Conservation (phyloP, 2,113 vertebrate genomes). For the Catharus minimus region DNA sequence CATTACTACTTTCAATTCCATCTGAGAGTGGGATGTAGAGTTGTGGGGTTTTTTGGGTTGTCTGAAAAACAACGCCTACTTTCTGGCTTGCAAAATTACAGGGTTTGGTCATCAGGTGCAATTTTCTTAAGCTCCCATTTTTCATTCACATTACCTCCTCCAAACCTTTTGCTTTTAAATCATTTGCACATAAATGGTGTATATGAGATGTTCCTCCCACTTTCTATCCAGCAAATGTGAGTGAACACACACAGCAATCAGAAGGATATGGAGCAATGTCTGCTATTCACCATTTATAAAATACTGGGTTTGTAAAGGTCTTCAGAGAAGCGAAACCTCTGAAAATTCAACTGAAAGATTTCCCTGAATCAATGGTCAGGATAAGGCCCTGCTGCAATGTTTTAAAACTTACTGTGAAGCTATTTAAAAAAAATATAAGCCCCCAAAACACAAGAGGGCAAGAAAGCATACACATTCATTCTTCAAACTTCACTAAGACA, state of each 20-base stretch:
- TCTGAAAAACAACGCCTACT: constrained; percentile 22
- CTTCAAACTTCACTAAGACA: constrained; percentile 34
- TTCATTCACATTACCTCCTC: neutral
- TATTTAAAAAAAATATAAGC: neutral
- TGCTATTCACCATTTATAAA: neutral
- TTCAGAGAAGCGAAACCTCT: neutral
- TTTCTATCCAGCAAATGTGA: neutral
- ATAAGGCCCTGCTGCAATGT: neutral
- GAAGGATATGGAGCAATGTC: neutral
- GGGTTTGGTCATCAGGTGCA: neutral
- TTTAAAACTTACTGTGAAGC: neutral
- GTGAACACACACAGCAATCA: accelerated
- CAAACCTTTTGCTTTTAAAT: constrained; percentile 4
- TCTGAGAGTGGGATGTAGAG: neutral
- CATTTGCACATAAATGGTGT: neutral
- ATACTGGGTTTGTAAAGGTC: neutral
- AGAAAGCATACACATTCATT: neutral
- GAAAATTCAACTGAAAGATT: neutral
- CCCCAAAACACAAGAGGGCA: neutral
- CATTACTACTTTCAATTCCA: neutral
- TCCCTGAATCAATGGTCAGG: neutral
- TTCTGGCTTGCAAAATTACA: constrained; percentile 23
- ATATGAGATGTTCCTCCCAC: neutral
- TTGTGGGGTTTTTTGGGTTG: neutral
- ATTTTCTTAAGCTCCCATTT: neutral